Conservation (phyloP, 1,140 invertebrate genomes). For the Hesperophylax magnus region DNA sequence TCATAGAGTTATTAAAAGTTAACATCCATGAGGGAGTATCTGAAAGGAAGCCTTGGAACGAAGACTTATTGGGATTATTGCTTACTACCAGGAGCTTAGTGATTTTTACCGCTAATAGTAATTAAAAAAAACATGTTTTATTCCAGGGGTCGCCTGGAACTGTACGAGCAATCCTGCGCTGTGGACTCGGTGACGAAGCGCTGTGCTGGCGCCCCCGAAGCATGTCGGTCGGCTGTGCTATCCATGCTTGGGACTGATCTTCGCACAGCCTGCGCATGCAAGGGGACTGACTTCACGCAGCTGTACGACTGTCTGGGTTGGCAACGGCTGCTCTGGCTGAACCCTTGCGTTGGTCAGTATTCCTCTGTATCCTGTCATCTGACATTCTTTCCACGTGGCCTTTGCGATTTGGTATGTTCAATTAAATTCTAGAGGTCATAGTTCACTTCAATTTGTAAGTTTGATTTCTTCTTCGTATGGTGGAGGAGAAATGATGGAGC, state of each 20-base stretch:
- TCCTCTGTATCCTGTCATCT: background rate
- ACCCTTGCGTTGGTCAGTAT: conserved; percentile 90
- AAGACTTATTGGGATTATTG: too few species aligned
- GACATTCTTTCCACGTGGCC: too few species aligned
- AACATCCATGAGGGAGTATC: too few species aligned
- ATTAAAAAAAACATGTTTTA: background rate
- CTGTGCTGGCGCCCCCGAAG: conserved; percentile 86
- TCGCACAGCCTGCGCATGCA: conserved; percentile 86
- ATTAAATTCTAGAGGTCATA: too few species aligned
- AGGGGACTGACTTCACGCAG: conserved; percentile 85
- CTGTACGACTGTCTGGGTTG: conserved; percentile 90
- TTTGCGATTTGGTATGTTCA: too few species aligned
- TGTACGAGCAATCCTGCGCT: conserved; percentile 91
- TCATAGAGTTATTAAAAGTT: too few species aligned
- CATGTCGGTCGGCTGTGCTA: conserved; percentile 86
- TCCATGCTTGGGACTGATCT: conserved; percentile 89
- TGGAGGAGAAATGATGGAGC: too few species aligned
- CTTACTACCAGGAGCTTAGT: too few species aligned
- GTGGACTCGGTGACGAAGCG: conserved; percentile 90
- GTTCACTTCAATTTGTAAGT: too few species aligned
- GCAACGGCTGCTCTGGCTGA: conserved; percentile 92
- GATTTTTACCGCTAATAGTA: too few species aligned
- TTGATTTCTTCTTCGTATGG: too few species aligned
- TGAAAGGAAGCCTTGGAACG: too few species aligned
- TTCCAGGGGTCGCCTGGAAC: conserved; percentile 82